These are phyloP conservation scores for Serinus canaria DNA, from an alignment of 2,113 vertebrate genomes.

Conservation along the genomic window DNA sequence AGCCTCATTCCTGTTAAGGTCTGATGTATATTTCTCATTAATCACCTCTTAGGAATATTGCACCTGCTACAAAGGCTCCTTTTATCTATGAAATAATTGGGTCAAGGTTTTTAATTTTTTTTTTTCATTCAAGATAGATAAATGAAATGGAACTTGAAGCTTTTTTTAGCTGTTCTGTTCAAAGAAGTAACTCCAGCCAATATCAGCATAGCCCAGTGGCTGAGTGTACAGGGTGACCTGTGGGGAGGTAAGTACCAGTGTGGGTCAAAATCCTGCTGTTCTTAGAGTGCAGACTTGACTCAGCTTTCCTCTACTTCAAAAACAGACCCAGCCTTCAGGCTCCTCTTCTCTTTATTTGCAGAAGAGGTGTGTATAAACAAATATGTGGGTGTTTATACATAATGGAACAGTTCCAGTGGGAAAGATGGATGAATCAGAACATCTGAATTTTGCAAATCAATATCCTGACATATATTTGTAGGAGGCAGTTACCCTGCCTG, in stretches of 20 bases:
- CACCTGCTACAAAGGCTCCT: conserved; percentile 44
- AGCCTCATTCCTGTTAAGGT: background rate
- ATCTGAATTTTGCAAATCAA: background rate
- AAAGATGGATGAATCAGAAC: background rate
- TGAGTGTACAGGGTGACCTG: background rate
- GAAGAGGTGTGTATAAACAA: background rate
- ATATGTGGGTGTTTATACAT: background rate
- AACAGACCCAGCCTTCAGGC: background rate
- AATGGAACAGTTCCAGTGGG: background rate
- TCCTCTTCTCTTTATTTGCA: background rate
- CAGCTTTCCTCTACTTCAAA: background rate
- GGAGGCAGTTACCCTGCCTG: background rate
- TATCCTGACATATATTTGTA: background rate
- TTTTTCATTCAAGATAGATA: background rate
- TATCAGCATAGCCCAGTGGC: background rate
- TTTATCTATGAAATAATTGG: conserved; percentile 46
- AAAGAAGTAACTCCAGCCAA: background rate
- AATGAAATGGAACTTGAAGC: background rate
- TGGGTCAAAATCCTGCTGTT: background rate
- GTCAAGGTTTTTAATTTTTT: background rate
- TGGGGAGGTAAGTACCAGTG: background rate
- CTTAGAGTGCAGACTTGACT: background rate
- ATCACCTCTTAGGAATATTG: conserved; percentile 26
- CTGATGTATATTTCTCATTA: conserved; percentile 26
- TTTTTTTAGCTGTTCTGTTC: background rate